Evolutionary conservation across 1,140 invertebrate genomes (phyloP), one percentile per base, ranked within the genome.

Genomic region (Pantala flavescens): DNA sequence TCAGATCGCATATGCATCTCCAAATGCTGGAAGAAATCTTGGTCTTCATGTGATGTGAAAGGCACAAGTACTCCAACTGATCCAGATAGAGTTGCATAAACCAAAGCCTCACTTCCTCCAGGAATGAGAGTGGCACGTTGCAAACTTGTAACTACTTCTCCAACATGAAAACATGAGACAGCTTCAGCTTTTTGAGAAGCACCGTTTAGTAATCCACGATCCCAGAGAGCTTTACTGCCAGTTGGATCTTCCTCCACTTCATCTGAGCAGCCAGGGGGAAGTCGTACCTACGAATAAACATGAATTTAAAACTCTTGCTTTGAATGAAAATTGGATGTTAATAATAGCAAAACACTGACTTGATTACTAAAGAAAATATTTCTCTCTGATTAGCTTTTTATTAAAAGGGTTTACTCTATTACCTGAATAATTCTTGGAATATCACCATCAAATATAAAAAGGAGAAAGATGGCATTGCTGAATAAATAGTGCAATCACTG

Each of bases 1-100:
- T 99, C 97, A 72, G 94, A 95, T 70, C 98, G 85, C 96, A 99
- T 97, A 82, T 99, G 97, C 98, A 99, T 99, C 83, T 99, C 98
- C 73, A 99, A 84, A 85, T 99, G 95, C 83, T 99, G 97, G 84
- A 99, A 99, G 81, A 99, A 99, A 81, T 99, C 97, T 78, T 97
- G 96, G 82, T 99, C 97, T 86, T 99, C 98, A 80, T 97, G 91
- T 36, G 96, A 98, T 0, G 96, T 97, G 79, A 99, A 99, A 0
- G 98, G 97, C 14, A 99, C 93, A 7, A 99, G 85, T 49, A 98
- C 96, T 0, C 98, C 98, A 0, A 99, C 91, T 9, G 94, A 90
- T 14, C 98, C 98, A 77, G 94, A 97, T 0, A 99, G 80, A 0
- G 98, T 99, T 0, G 96, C 94, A 80, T 99, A 99, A 0, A 99